phyloP scores from a whole-genome alignment of 2,113 vertebrate species.

The Myotis davidii region DNA sequence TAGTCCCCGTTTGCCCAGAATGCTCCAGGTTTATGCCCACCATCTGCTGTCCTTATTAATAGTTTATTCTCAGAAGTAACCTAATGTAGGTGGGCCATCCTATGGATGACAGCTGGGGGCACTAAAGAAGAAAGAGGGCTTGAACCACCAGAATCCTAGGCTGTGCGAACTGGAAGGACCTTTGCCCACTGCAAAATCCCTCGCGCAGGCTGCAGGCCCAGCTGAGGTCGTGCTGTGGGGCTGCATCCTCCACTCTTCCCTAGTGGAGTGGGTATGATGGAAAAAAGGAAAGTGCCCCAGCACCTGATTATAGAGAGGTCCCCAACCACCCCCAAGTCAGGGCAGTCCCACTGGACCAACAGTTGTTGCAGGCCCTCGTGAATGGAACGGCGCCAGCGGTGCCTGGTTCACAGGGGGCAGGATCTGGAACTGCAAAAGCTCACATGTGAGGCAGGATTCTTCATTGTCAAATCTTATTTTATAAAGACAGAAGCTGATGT shows the following conservation, averaged over 20 bases:
- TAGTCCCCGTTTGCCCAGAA: background rate
- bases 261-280: background rate
- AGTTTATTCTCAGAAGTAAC: background rate
- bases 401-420: rapidly evolving
- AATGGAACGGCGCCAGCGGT: rapidly evolving
- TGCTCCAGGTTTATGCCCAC: background rate
- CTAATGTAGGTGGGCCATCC: background rate
- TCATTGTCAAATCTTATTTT: background rate
- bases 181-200: background rate
- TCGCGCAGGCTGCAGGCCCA: background rate
- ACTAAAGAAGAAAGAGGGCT: background rate
- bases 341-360: no score
- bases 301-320: background rate
- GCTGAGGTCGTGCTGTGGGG: background rate
- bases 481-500: background rate
- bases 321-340: background rate
- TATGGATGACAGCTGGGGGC: background rate
- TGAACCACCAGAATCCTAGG: background rate
- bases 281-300: background rate
- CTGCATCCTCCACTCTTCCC: background rate
- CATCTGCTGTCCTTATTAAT: background rate
- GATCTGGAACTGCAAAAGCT: background rate
- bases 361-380: background rate
- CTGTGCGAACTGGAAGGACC: background rate
- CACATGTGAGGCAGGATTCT: rapidly evolving